Conservation (phyloP, 2,113 vertebrate species). For the Petrocephalus microphthalmus region DNA sequence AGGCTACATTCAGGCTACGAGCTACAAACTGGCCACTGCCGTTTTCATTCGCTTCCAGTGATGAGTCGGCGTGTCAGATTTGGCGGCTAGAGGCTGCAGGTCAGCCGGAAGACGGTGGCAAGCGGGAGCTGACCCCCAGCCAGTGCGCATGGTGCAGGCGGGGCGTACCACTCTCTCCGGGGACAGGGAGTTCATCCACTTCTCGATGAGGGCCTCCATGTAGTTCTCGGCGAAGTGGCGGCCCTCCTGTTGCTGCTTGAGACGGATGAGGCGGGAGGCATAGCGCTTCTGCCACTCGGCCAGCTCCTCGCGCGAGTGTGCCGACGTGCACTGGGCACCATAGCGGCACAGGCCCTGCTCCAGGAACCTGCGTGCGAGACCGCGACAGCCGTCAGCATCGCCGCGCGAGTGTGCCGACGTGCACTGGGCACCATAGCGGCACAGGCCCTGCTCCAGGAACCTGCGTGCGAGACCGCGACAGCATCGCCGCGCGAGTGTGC, state of each 20-base stretch:
- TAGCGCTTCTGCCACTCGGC: conserved; percentile 97
- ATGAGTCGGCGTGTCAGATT: not conserved
- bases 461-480: conserved; percentile 45
- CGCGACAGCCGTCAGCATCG: not conserved
- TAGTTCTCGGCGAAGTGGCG: conserved; percentile 92
- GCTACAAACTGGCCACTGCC: not conserved
- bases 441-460: conserved; percentile 94
- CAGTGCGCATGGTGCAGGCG: not conserved
- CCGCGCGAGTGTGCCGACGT: conserved; percentile 94
- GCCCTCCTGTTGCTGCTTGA: conserved; percentile 95
- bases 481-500: no score
- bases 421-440: conserved; percentile 95
- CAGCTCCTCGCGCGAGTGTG: conserved; percentile 95
- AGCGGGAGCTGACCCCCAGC: not conserved
- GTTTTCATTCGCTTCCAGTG: not conserved
- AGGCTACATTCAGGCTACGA: not conserved
- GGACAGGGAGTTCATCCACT: conserved; percentile 97
- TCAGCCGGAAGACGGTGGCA: not conserved
- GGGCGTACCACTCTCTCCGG: conserved; percentile 90
- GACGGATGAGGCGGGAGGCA: conserved; percentile 82
- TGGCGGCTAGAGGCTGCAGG: not conserved
- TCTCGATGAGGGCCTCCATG: conserved; percentile 96
- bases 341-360: conserved; percentile 96
- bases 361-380: conserved; percentile 68
- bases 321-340: conserved; percentile 94